A percentile compares a stretch with the other conserved stretches of the same genome.
Evolutionary conservation across 2,888 invertebrate genomes (phyloP).

Genomic region (Stegana nigrithorax): DNA sequence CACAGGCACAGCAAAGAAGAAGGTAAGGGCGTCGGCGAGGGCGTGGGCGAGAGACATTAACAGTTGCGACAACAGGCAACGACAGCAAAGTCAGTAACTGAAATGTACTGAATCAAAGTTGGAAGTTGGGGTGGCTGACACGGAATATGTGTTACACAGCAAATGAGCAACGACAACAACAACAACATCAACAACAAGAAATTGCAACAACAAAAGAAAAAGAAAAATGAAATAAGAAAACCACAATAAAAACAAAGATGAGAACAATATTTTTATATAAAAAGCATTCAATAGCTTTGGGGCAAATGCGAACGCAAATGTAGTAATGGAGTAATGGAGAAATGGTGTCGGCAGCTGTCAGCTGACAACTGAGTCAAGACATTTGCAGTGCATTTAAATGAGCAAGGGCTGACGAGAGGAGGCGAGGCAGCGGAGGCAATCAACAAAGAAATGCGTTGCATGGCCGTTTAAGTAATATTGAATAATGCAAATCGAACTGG

Average conservation of each 20-base stretch:
- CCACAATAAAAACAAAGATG: neutral
- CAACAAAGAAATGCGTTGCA: conserved; percentile 33
- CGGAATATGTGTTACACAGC: neutral
- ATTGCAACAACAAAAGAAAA: neutral
- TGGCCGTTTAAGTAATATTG: neutral
- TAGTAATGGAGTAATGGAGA: neutral
- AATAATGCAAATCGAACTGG: neutral
- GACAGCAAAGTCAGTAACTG: neutral
- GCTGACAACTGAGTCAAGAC: neutral
- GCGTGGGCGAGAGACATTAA: neutral
- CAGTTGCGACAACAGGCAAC: neutral
- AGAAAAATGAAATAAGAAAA: neutral
- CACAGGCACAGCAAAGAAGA: conserved; percentile 26
- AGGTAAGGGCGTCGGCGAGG: neutral
- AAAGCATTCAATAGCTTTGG: conserved; percentile 49
- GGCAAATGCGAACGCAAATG: conserved; percentile 24
- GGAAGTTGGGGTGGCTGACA: neutral
- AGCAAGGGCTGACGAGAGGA: neutral
- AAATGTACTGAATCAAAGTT: too few relatives aligned
- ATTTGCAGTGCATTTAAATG: neutral
- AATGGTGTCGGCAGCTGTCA: neutral
- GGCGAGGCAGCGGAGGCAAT: conserved; percentile 16
- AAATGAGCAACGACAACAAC: neutral
- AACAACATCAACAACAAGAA: neutral
- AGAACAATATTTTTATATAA: neutral